phyloP scores from a whole-genome alignment of 2,113 vertebrate species.

The Pterophyllum scalare region DNA sequence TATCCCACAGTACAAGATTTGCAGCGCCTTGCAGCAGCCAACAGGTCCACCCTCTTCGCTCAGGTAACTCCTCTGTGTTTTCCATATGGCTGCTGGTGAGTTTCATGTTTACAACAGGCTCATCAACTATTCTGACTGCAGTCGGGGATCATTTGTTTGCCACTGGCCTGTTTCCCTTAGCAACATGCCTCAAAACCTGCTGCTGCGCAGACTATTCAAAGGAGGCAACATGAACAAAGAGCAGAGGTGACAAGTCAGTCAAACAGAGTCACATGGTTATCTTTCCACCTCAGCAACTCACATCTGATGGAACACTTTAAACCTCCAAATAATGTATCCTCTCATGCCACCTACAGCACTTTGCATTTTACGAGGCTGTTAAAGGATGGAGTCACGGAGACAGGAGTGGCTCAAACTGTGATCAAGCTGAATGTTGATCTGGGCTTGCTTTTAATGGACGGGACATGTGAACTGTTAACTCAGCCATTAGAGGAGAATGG shows the following conservation, averaged over 20 bases:
- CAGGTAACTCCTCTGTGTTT: slow-evolving; percentile 30
- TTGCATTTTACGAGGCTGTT: slow-evolving; percentile 54
- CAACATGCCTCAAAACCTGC: slow-evolving; percentile 54
- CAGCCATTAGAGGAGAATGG: slow-evolving; percentile 25
- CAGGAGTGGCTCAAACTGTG: slow-evolving; percentile 1
- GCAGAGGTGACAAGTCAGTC: slow-evolving; percentile 26
- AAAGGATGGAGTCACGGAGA: slow-evolving; percentile 3
- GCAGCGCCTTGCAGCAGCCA: background rate
- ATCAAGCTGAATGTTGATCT: slow-evolving; percentile 24
- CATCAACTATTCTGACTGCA: slow-evolving; percentile 53
- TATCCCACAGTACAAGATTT: background rate
- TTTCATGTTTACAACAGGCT: slow-evolving; percentile 53
- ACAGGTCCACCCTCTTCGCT: background rate
- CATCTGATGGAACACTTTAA: background rate
- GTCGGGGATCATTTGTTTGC: slow-evolving; percentile 67
- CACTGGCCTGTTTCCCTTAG: slow-evolving; percentile 58
- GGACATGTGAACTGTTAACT: slow-evolving; percentile 34
- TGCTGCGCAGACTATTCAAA: slow-evolving; percentile 52
- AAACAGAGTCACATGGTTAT: slow-evolving; percentile 40
- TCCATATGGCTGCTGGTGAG: slow-evolving; percentile 54
- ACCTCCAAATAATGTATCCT: slow-evolving; percentile 14
- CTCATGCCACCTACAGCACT: background rate
- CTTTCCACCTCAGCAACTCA: slow-evolving; percentile 10
- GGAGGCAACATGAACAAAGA: slow-evolving; percentile 39
- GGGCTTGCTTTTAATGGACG: slow-evolving; percentile 41